Conservation (phyloP, 2,113 vertebrate species). For the Accipiter virgatus region DNA sequence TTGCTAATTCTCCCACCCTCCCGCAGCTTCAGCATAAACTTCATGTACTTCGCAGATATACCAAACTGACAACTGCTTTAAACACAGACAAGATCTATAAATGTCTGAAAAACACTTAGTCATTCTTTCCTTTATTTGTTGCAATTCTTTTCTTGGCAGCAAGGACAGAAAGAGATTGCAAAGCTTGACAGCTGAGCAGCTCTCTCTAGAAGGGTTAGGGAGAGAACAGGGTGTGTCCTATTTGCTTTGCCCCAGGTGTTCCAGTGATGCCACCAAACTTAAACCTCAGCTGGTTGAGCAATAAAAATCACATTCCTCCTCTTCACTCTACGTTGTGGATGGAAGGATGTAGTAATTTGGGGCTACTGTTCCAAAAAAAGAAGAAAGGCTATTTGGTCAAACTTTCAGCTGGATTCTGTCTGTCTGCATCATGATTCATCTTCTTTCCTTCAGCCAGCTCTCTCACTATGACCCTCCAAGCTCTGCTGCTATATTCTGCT, state of each 20-base stretch:
- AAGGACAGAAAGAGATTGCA: background rate
- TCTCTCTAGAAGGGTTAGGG: background rate
- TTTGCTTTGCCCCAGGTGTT: constrained; percentile 6
- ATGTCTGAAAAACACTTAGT: constrained; percentile 26
- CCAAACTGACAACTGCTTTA: background rate
- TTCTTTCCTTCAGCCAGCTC: background rate
- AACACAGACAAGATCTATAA: background rate
- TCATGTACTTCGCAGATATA: background rate
- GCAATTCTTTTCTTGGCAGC: background rate
- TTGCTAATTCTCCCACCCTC: background rate
- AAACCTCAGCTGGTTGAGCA: background rate
- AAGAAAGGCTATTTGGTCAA: background rate
- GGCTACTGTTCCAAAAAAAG: background rate
- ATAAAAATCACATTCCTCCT: background rate
- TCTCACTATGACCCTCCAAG: background rate
- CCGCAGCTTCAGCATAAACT: background rate
- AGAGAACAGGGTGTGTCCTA: background rate
- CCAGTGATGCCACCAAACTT: background rate
- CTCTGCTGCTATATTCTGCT: background rate
- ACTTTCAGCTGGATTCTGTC: background rate
- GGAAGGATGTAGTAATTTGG: background rate
- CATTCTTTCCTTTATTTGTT: constrained; percentile 2
- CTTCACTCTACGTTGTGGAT: background rate
- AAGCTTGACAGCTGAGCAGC: background rate
- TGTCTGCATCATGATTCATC: background rate